Evolutionary conservation across 2,113 vertebrate genomes (phyloP), one percentile per base, ranked within the genome.

Genomic region (Condylura cristata): DNA sequence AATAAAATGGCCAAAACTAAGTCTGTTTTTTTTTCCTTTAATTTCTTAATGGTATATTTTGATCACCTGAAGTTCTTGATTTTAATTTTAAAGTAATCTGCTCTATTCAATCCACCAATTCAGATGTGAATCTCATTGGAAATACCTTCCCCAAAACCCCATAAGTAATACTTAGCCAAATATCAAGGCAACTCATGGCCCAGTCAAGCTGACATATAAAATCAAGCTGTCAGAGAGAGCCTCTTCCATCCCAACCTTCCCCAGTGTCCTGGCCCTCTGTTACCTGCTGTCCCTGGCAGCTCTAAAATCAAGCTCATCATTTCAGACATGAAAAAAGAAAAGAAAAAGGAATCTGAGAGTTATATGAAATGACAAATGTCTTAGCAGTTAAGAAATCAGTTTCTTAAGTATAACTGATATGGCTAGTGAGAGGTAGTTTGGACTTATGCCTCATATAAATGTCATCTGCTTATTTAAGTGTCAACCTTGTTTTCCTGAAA

Each of bases 381-480:
- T 89, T 80, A 16, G 70, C 87, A 70, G 18, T 89, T 61, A 39
- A 76, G 80, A 37, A 58, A 85, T 46, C 28, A 86, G 4, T 74
- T 86, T 79, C 34, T 94, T 53, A 84, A 71, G 72, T 71, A 30
- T 61, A 79, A 34, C 26, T 83, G 39, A 76, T 84, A 53, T 1
- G 58, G 46, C 41, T 68, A 76, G 63, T 91, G 39, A 76, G 22
- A 72, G 65, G 26, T 44, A 20, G 37, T 81, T 94, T 4, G 1
- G 17, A 84, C 24, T 44, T 89, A 48, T 32, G 34, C 26, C 20
- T 95, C 22, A 51, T 89, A 26, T 91, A 89, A 81, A 84, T 94
- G 78, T 66, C 53, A 66, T 84, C 53, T 87, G 80, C 22, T 93
- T 86, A 80, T 83, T 94, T 79, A 76, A 79, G 46, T 70, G 10